phyloP scores from a whole-genome alignment of 2,113 vertebrate genomes.

The Gambusia holbrooki region DNA sequence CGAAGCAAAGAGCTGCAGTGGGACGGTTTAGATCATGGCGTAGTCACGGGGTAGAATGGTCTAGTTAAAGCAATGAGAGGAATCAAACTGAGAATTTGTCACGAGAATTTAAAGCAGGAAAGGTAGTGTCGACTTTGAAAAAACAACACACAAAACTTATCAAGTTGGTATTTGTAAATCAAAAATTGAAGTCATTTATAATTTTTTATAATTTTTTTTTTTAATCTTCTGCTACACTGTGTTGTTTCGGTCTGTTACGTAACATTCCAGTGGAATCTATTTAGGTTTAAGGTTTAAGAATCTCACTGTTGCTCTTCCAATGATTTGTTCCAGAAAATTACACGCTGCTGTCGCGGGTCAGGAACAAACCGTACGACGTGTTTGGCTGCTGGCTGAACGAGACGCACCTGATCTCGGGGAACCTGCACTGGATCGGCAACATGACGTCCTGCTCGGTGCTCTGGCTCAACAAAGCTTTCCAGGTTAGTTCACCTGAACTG shows the following conservation, averaged over 20 bases:
- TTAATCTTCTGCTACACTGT: not conserved
- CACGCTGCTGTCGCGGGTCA: constrained; percentile 90
- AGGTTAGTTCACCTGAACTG: constrained; percentile 80
- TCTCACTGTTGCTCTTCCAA: not conserved
- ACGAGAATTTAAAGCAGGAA: not conserved
- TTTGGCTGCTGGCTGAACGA: constrained; percentile 99
- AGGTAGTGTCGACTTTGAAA: too few relatives aligned
- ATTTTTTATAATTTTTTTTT: not conserved
- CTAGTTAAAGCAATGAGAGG: not conserved
- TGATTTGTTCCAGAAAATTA: constrained; percentile 85
- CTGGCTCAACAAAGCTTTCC: constrained; percentile 98
- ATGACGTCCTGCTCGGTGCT: constrained; percentile 96
- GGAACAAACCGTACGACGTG: constrained; percentile 96
- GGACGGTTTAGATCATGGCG: not conserved
- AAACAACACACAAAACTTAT: not conserved
- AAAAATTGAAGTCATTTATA: not conserved
- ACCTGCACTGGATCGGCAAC: constrained; percentile 94
- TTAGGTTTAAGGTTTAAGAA: not conserved
- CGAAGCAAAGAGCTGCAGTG: not conserved
- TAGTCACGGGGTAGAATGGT: not conserved
- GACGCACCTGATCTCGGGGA: constrained; percentile 94
- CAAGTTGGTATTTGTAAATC: not conserved
- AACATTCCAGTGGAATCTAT: not conserved
- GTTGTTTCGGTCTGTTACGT: not conserved
- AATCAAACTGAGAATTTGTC: not conserved